These are phyloP conservation scores for Cryptotis parvus DNA, from an alignment of 2,113 vertebrate genomes.

Conservation along the genomic window DNA sequence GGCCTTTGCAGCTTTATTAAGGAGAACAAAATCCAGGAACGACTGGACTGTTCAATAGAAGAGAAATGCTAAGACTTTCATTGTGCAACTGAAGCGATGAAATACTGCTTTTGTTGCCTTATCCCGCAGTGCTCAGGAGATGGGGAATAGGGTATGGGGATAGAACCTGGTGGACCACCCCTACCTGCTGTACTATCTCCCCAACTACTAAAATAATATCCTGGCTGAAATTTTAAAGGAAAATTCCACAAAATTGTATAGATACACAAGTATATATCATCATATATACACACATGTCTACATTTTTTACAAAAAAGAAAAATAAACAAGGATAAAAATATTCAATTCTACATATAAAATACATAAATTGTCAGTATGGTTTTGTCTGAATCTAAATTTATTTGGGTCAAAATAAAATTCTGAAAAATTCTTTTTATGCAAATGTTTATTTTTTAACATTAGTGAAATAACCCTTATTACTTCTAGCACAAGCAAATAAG, in stretches of 20 bases:
- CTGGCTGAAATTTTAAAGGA: conserved; percentile 48
- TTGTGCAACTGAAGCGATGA: neutral
- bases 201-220: neutral
- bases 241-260: conserved; percentile 23
- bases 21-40: conserved; percentile 38
- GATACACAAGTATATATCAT: neutral
- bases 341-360: conserved; percentile 8
- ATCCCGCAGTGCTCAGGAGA: too few relatives aligned
- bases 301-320: conserved; percentile 23
- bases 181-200: too few relatives aligned
- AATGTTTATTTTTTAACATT: conserved; percentile 31
- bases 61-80: conserved; percentile 19
- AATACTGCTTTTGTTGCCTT: neutral
- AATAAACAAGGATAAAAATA: conserved; percentile 7
- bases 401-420: conserved; percentile 23
- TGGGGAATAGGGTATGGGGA: too few relatives aligned
- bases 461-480: conserved; percentile 7
- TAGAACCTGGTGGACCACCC: too few relatives aligned
- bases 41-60: neutral
- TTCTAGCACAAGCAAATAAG: conserved; percentile 20
- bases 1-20: neutral
- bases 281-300: neutral
- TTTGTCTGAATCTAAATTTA: conserved; percentile 19
- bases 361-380: conserved; percentile 8
- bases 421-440: too few relatives aligned